Evolutionary conservation across 1,140 invertebrate genomes (phyloP).

Genomic region (Drosophila ercepeae): DNA sequence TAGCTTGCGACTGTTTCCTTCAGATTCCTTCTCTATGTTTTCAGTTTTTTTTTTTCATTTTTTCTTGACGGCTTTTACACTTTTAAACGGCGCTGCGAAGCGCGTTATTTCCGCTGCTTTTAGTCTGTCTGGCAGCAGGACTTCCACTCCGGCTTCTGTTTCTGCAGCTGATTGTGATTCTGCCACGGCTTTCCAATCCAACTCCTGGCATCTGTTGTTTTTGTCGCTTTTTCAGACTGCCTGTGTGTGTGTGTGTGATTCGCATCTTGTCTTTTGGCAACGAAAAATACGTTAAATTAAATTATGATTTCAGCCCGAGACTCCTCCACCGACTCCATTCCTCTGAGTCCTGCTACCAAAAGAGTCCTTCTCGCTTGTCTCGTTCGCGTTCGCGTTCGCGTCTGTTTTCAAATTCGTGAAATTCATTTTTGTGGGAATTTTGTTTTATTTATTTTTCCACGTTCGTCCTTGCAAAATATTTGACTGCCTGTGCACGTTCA

Average conservation of each 20-base stretch:
- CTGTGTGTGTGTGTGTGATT: slow-evolving; percentile 54
- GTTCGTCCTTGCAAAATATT: slow-evolving; percentile 71
- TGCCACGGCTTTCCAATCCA: slow-evolving; percentile 19
- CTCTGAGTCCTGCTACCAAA: background rate
- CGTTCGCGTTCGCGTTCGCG: too few species aligned
- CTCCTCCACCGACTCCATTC: background rate
- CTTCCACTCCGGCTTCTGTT: slow-evolving; percentile 33
- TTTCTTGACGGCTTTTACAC: slow-evolving; percentile 74
- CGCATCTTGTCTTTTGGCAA: slow-evolving; percentile 64
- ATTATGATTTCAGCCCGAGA: slow-evolving; percentile 72
- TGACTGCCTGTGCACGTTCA: slow-evolving; percentile 69
- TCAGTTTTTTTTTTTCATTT: slow-evolving; percentile 21
- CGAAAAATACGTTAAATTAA: slow-evolving; percentile 81
- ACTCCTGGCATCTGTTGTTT: slow-evolving; percentile 47
- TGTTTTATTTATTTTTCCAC: slow-evolving; percentile 60
- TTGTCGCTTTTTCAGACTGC: slow-evolving; percentile 15
- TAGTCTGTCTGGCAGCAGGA: slow-evolving; percentile 66
- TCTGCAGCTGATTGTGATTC: slow-evolving; percentile 36
- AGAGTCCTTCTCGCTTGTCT: slow-evolving; percentile 6
- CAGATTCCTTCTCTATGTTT: slow-evolving; percentile 15
- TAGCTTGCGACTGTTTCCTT: slow-evolving; percentile 35
- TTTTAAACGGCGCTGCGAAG: slow-evolving; percentile 72
- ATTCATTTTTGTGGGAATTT: slow-evolving; percentile 62
- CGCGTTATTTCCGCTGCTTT: slow-evolving; percentile 75
- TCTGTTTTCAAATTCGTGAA: slow-evolving; percentile 72